Percentiles rank a stretch among this genome's conserved stretches.
Conservation (phyloP, 2,113 vertebrate genomes). For the Leucosticte australis region DNA sequence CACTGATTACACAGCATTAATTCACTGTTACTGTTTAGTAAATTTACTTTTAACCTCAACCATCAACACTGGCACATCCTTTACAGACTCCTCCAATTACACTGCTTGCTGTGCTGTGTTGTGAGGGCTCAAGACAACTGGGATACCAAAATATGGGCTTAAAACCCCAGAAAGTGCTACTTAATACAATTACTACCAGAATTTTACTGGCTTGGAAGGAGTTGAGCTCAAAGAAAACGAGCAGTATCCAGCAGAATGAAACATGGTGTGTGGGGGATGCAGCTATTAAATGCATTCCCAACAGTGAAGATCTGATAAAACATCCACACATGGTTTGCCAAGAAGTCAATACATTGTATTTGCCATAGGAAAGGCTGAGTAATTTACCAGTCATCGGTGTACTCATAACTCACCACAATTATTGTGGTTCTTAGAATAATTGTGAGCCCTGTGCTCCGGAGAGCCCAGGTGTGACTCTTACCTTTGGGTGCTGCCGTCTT, state of each 20-base stretch:
- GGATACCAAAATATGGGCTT: neutral
- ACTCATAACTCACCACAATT: neutral
- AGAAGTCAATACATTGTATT: neutral
- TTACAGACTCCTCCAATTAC: neutral
- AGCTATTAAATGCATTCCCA: neutral
- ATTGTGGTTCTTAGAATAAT: neutral
- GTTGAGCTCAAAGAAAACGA: neutral
- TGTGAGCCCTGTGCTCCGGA: neutral
- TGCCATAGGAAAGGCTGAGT: neutral
- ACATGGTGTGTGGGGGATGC: neutral
- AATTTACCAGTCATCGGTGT: neutral
- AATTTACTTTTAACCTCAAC: neutral
- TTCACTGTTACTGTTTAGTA: neutral
- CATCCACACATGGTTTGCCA: neutral
- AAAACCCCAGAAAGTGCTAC: neutral
- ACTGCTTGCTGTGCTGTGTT: neutral
- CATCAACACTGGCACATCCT: neutral
- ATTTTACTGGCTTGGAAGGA: neutral
- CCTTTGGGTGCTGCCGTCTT: slow-evolving; percentile 85
- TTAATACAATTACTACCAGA: neutral
- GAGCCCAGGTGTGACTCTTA: neutral
- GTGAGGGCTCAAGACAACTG: neutral
- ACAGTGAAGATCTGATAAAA: neutral
- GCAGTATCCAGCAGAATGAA: neutral
- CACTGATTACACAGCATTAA: neutral